Conservation (phyloP, 30 jellyfish, hydroid and myxozoan genomes). For the Aurelia sp. region DNA sequence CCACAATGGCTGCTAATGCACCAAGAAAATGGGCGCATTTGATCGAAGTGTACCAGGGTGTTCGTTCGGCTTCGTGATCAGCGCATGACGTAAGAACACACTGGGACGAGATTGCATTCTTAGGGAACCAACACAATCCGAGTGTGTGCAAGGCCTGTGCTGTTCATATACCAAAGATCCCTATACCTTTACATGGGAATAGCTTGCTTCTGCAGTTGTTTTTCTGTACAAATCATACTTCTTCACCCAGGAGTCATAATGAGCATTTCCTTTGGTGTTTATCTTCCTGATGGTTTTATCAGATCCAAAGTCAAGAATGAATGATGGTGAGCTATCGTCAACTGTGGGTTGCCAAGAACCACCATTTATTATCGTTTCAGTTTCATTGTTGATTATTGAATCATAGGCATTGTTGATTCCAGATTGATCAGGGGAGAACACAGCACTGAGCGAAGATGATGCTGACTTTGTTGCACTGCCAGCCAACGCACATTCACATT, state of each 20-base stretch:
- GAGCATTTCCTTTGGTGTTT: slow-evolving; percentile 54
- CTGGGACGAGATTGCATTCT: too few species aligned
- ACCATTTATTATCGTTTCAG: slow-evolving; percentile 38
- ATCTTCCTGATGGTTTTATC: slow-evolving; percentile 29
- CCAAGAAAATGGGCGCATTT: too few species aligned
- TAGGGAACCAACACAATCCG: too few species aligned
- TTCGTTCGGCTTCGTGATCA: too few species aligned
- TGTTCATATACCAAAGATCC: too few species aligned
- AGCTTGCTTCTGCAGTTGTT: neutral
- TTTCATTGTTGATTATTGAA: slow-evolving; percentile 12
- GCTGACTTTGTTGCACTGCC: slow-evolving; percentile 32
- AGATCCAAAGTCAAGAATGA: slow-evolving; percentile 40
- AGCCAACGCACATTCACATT: slow-evolving; percentile 39
- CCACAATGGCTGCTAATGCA: too few species aligned
- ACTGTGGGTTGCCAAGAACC: slow-evolving; percentile 63
- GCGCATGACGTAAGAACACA: too few species aligned
- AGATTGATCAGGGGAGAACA: slow-evolving; percentile 39
- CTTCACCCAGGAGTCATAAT: slow-evolving; percentile 31
- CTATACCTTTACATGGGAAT: neutral
- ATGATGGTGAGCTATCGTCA: slow-evolving; percentile 25
- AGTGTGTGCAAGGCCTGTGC: too few species aligned
- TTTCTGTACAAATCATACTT: slow-evolving; percentile 25
- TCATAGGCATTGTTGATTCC: slow-evolving; percentile 38
- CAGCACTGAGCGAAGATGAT: slow-evolving; percentile 32
- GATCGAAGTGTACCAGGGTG: too few species aligned